phyloP scores from a whole-genome alignment of 2,113 vertebrate species.

The Crotophaga sulcirostris region DNA sequence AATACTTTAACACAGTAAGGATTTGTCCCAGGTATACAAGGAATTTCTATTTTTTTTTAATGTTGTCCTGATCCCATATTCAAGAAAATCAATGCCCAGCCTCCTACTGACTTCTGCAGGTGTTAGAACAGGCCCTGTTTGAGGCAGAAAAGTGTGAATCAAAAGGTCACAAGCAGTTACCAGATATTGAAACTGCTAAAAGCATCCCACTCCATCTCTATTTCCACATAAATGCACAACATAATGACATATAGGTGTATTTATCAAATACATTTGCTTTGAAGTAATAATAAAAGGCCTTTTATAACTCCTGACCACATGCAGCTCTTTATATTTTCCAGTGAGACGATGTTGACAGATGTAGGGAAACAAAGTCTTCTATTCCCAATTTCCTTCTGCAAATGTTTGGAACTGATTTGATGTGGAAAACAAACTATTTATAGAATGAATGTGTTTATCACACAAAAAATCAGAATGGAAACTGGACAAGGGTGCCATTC shows the following conservation, averaged over 20 bases:
- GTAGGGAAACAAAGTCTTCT: not conserved
- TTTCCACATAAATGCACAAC: not conserved
- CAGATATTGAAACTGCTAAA: conserved; percentile 35
- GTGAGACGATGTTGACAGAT: not conserved
- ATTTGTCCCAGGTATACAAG: not conserved
- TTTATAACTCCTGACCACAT: not conserved
- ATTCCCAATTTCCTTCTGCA: conserved; percentile 2
- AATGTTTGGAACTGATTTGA: conserved; percentile 1
- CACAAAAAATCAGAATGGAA: not conserved
- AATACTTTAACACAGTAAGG: not conserved
- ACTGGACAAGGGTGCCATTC: not conserved
- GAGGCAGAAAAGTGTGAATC: not conserved
- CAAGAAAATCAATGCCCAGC: not conserved
- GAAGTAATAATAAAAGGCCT: conserved; percentile 29
- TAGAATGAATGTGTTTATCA: not conserved
- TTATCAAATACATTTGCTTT: not conserved
- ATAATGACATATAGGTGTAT: not conserved
- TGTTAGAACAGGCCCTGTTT: not conserved
- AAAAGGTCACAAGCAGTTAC: conserved; percentile 19
- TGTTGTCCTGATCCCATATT: not conserved
- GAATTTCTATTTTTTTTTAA: not conserved
- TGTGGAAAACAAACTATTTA: not conserved
- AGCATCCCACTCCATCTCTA: not conserved
- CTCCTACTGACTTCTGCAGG: not conserved
- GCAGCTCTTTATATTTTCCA: not conserved